Base-by-base conservation (phyloP, 2,797 vertebrate species). In the Picus viridis region DNA sequence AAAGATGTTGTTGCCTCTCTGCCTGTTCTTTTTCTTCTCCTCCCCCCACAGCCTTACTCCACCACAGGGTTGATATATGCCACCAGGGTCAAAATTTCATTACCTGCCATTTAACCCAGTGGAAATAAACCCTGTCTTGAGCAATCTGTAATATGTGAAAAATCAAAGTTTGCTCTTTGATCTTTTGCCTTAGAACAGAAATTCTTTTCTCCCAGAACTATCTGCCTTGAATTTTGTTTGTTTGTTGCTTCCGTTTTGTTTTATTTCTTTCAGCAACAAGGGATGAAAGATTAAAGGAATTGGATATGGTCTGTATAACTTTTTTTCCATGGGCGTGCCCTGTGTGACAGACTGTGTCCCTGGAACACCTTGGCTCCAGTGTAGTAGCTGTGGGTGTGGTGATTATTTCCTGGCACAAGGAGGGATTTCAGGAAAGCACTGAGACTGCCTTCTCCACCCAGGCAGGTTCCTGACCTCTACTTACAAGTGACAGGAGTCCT, bases 401-500 rank as follows among this genome's bases (percentile, higher is more conserved):
- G 94, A 95, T 92, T 93, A 77, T 97, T 98, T 97, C 96, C 96
- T 96, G 96, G 95, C 94, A 94, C 83, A 94, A 96, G 86, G 88
- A 94, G 30, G 73, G 94, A 93, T 93, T 97, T 97, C 94, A 96
- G 96, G 96, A 95, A 96, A 97, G 83, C 63, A 62, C 86, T 96
- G 88, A 92, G 81, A 94, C 83, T 96, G 62, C 39, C 59, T 96
- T 77, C 96, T 96, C 89, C 94, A 95, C 95, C 93, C 95, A 95
- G 87, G 79, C 82, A 95, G 94, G 82, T 93, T 96, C 96, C 82
- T 94, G 97, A 97, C 96, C 75, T 79, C 93, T 89, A 59, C 91
- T 95, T 95, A 86, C 72, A 93, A 97, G 84, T 81, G 95, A 94
- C 94, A 94, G 88, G 88, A 93, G 72, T 43, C 61, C 77, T 90